Evolutionary conservation across 2,113 vertebrate genomes (phyloP), one percentile per base, ranked within the genome.

Genomic region (Hemichromis elongatus): DNA sequence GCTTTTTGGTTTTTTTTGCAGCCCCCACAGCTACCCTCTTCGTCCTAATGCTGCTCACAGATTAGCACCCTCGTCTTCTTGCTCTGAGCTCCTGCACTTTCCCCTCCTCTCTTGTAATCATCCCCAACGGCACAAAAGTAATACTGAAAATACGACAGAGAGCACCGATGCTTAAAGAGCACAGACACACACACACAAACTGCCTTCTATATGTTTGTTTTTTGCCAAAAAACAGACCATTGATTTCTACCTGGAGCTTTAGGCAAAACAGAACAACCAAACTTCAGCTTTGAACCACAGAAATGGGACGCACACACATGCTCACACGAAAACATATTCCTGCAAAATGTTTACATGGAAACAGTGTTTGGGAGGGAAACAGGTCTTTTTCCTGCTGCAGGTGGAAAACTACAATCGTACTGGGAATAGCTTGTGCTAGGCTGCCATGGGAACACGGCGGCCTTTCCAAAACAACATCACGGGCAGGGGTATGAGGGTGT

Each of bases 311-410:
- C 19, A 84, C 56, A 61, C 52, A 55, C n/a, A 54, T 14, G 45
- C 59, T 52, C 75, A 79, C 24, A 73, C 35, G 13, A 55, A 80
- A 75, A 86, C 80, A 84, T 77, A 84, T 26, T 86, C 81, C 85
- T 80, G 45, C 84, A 45, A 91, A 93, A 92, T 91, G 84, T 90
- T 90, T 88, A 90, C 81, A 91, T 88, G 93, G 91, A 94, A 92
- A 94, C 84, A 81, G 73, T 52, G 59, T 80, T 81, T 82, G 86
- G 90, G 91, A 89, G 90, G 89, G 56, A 77, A 77, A 77, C 57
- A 68, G 82, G 84, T 86, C 68, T 68, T 85, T 88, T 93, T 91
- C 89, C 87, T 83, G 86, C 87, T 86, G 90, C 90, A 94, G 93
- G 92, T 93, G 91, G 91, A 92, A 93, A 93, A 92, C 78, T 86